Evolutionary conservation across 1,140 invertebrate genomes (phyloP), one percentile per base, ranked within the genome.

Genomic region (Hylaeus anthracinus): DNA sequence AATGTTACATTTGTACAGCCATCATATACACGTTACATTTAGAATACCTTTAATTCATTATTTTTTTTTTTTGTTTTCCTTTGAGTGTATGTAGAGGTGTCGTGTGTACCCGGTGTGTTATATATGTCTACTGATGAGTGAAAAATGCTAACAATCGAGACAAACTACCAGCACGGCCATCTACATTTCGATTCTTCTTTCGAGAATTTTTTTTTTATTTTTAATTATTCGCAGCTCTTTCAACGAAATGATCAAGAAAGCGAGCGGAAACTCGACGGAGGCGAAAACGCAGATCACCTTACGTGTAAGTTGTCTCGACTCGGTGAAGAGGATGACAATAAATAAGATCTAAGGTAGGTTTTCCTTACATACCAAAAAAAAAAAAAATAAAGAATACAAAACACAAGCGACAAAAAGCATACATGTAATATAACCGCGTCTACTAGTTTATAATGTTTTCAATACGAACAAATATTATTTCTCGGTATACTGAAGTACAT

Each of bases 1-100:
- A 92, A 92, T 92, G 91, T 92, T 92, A 92, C 92, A 92, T 92
- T 92, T 92, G 91, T 92, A 92, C 92, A 92, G 90, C 91, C 91
- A 92, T 92, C 91, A 92, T 92, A 92, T 92, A 92, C 90, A 92
- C 89, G 89, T 90, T 92, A 92, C 91, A 92, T 92, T 91, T 92
- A 92, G 91, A 92, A 92, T 92, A 92, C 87, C 88, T 84, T 92
- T 91, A 91, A 92, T 90, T 89, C 86, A 90, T 90, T 92, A 91
- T 88, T 85, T 90, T 88, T 90, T 84, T 90, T 85, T 85, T 87
- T 84, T 8, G n/a, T 88, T 89, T 84, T 85, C 51, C n/a, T 82
- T 69, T 79, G 71, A 75, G 81, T 82, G 53, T 86, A 56, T 63
- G 58, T 77, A 69, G 56, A 82, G 56, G 63, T 87, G 71, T 86